Evolutionary conservation across 37 sponge, comb jelly and placozoan species (phyloP).

Genomic region (Dysidea cf. avara): DNA sequence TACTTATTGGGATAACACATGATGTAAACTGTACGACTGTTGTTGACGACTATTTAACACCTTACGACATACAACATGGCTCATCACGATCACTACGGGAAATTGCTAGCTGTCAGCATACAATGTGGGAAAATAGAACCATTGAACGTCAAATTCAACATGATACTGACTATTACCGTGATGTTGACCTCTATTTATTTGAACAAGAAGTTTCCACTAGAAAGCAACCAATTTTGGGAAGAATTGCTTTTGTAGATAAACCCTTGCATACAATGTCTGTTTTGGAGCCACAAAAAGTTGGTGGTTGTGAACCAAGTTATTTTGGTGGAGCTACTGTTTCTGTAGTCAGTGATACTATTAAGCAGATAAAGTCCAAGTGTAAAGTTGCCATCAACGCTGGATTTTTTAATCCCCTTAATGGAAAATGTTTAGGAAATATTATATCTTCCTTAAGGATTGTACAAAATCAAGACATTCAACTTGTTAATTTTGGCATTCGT

Average conservation of each 20-base stretch:
- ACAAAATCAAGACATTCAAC: constrained; percentile 48
- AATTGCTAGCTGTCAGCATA: constrained; percentile 29
- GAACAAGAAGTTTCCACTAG: no score
- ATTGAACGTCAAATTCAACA: not conserved
- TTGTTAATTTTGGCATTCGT: constrained; percentile 92
- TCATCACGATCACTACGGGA: constrained; percentile 28
- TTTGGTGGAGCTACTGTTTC: constrained; percentile 29
- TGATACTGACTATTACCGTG: constrained; percentile 8
- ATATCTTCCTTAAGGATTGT: constrained; percentile 74
- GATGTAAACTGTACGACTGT: no score
- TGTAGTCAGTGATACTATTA: constrained; percentile 65
- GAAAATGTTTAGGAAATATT: constrained; percentile 78
- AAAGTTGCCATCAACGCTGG: constrained; percentile 82
- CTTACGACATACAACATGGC: constrained; percentile 42
- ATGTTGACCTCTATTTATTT: not conserved
- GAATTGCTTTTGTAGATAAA: constrained; percentile 60
- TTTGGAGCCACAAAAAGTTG: constrained; percentile 64
- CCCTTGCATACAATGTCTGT: constrained; percentile 86
- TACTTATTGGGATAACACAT: no score
- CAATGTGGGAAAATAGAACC: constrained; percentile 29
- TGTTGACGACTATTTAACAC: constrained; percentile 45
- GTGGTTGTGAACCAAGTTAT: constrained; percentile 31
- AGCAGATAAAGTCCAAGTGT: constrained; percentile 38
- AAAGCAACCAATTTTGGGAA: no score
- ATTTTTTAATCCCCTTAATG: constrained; percentile 56